Percentiles rank a stretch among this genome's conserved stretches.
These are phyloP conservation scores for Gymnoscopelus braueri DNA, from an alignment of 2,797 vertebrate species.

Conservation along the genomic window DNA sequence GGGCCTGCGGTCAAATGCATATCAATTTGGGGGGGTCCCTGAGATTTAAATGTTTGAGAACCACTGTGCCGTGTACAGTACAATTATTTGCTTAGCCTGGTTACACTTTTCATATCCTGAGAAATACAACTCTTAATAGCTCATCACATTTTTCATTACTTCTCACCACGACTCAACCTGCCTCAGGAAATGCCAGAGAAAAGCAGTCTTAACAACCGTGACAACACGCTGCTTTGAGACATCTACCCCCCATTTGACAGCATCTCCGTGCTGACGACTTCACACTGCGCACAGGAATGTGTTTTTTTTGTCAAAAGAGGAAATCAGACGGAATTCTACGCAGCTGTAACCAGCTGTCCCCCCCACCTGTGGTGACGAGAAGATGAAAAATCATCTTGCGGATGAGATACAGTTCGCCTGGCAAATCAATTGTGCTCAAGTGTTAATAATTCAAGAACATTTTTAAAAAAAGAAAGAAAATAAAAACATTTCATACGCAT, in stretches of 20 bases:
- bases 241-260: constrained; percentile 11
- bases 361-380: constrained; percentile 24
- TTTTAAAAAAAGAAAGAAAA: too few relatives aligned
- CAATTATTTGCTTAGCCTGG: constrained; percentile 12
- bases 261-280: constrained; percentile 35
- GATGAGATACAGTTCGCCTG: constrained; percentile 37
- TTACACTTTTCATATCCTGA: constrained; percentile 2
- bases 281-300: constrained; percentile 9
- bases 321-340: background rate
- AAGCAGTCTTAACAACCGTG: constrained; percentile 24
- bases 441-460: constrained; percentile 48
- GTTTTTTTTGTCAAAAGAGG: constrained; percentile 17
- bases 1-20: too few relatives aligned
- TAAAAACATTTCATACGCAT: constrained; percentile 22
- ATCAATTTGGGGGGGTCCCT: too few relatives aligned
- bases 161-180: constrained; percentile 1
- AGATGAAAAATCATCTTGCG: constrained; percentile 31
- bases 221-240: constrained; percentile 12
- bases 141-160: background rate
- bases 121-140: constrained; percentile 27
- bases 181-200: constrained; percentile 39
- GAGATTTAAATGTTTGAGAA: too few relatives aligned
- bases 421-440: constrained; percentile 45
- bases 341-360: background rate
- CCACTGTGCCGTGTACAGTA: too few relatives aligned